A percentile compares a stretch with the other conserved stretches of the same genome.
phyloP scores from a whole-genome alignment of 2,888 invertebrate genomes.

The Micoletzkya japonica region DNA sequence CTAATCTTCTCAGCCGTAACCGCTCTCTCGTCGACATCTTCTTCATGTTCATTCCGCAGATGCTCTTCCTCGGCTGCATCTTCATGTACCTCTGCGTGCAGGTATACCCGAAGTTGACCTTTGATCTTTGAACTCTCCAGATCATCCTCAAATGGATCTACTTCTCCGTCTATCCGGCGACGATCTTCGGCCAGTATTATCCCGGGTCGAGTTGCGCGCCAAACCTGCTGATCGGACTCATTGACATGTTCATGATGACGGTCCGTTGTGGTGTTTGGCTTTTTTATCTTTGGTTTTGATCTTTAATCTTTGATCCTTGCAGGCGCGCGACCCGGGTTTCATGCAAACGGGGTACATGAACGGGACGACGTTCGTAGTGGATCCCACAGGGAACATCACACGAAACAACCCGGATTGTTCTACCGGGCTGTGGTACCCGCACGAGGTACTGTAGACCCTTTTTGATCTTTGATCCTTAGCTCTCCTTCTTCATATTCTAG shows the following conservation, averaged over 20 bases:
- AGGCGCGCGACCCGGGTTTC: constrained; percentile 15
- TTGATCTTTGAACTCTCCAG: constrained; percentile 27
- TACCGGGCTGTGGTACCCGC: constrained; percentile 17
- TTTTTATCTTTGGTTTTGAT: neutral
- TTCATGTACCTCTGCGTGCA: constrained; percentile 93
- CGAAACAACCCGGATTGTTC: constrained; percentile 11
- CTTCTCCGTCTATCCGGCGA: constrained; percentile 48
- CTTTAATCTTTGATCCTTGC: neutral
- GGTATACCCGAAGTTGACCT: constrained; percentile 62
- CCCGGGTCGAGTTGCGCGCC: constrained; percentile 78
- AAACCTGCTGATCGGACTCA: constrained; percentile 84
- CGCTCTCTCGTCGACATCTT: constrained; percentile 77
- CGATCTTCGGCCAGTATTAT: constrained; percentile 52
- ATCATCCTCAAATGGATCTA: constrained; percentile 59
- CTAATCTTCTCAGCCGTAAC: constrained; percentile 65
- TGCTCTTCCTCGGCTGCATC: constrained; percentile 83
- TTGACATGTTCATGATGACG: constrained; percentile 79
- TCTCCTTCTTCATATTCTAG: no score
- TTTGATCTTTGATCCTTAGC: no score
- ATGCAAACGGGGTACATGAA: constrained; percentile 17
- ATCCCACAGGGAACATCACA: neutral
- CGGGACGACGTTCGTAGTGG: constrained; percentile 29
- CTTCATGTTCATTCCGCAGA: constrained; percentile 92
- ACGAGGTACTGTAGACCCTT: constrained; percentile 2
- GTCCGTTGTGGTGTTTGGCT: constrained; percentile 30